Base-by-base conservation (phyloP, 2,888 invertebrate genomes). In the Pandemis heparana region DNA sequence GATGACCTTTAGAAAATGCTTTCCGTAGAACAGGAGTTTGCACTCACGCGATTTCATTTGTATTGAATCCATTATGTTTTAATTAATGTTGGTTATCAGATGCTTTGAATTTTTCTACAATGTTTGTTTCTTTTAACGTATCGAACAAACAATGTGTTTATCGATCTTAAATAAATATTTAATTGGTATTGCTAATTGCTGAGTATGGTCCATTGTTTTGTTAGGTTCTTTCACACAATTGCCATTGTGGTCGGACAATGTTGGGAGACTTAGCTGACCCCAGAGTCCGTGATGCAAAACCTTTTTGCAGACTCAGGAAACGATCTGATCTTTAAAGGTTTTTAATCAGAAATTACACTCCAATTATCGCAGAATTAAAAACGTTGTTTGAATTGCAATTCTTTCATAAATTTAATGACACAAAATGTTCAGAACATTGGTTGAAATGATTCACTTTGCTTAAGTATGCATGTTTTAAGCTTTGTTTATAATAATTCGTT, bases 251-350 rank as follows among this genome's bases (percentile, higher is more conserved):
- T 83, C 77, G 87, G 83, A 93, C 92, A 92, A 93, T 93, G 91
- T 94, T 94, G 94, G 89, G 94, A 94, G 89, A 83, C 89, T 92
- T 92, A 93, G 88, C 82, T 89, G 92, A 92, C 94, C 93, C 90
- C 88, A 87, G 85, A 85, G 84, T 85, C 86, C 77, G 80, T 89
- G 88, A 87, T 86, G 89, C 87, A 89, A 90, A 81, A 82, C 82
- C 81, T 86, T 85, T 86, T 87, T 83, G 83, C 81, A 80, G 79
- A 75, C 77, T 71, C 76, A 78, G 80, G 80, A 82, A 82, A 76
- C 75, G 77, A 78, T 79, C 70, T 65, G 74, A 76, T 80, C 78
- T 80, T 78, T 63, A 67, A 74, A 78, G 59, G 16, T n/a, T 70
- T 70, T 66, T 71, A 38, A 51, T 38, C 41, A 53, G 32, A 61